phyloP scores from a whole-genome alignment of 2,888 invertebrate genomes.

The Myopa testacea region DNA sequence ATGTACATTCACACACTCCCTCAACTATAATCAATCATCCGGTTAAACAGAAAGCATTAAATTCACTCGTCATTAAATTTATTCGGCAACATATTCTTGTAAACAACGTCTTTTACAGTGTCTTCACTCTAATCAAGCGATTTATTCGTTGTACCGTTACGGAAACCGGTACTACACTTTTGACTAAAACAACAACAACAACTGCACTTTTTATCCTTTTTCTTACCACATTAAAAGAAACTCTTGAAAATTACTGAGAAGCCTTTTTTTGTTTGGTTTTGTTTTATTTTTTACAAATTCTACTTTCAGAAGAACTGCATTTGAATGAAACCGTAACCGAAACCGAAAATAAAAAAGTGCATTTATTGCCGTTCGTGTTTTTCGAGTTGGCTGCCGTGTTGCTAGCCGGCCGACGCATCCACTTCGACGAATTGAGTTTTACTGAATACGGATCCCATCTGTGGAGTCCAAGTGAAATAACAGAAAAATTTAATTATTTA shows the following conservation, averaged over 20 bases:
- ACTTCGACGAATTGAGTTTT: slow-evolving; percentile 31
- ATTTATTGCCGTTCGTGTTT: neutral
- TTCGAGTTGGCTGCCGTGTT: neutral
- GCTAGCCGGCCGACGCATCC: slow-evolving; percentile 25
- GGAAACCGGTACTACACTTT: too few relatives aligned
- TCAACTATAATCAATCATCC: too few relatives aligned
- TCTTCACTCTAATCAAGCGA: too few relatives aligned
- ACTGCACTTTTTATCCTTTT: neutral
- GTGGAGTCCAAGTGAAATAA: neutral
- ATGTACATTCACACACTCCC: too few relatives aligned
- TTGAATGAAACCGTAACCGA: slow-evolving; percentile 6
- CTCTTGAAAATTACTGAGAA: neutral
- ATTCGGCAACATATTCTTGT: too few relatives aligned
- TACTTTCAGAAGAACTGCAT: too few relatives aligned
- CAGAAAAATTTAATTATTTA: too few relatives aligned
- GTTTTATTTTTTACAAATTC: neutral
- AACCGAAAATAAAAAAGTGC: slow-evolving; percentile 22
- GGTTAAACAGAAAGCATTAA: too few relatives aligned
- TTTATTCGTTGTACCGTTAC: too few relatives aligned
- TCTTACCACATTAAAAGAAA: slow-evolving; percentile 17
- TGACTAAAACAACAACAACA: neutral
- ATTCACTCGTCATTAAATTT: too few relatives aligned
- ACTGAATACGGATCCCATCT: slow-evolving; percentile 12
- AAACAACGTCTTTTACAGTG: too few relatives aligned
- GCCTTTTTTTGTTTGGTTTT: neutral